Percentiles rank a stretch among this genome's conserved stretches.
phyloP scores from a whole-genome alignment of 2,113 vertebrate species.

The Thryonomys swinderianus region DNA sequence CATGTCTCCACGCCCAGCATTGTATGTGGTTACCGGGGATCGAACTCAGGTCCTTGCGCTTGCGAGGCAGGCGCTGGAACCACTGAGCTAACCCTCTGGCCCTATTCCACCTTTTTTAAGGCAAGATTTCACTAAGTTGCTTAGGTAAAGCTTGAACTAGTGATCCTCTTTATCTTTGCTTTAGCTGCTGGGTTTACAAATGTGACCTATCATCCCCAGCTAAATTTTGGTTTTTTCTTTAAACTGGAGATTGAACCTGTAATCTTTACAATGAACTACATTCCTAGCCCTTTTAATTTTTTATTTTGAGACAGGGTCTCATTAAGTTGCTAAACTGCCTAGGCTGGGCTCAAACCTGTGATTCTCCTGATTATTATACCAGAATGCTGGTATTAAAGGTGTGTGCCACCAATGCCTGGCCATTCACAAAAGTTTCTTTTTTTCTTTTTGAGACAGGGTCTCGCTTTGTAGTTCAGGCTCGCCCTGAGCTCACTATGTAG shows the following conservation, averaged over 20 bases:
- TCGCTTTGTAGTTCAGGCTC: no score
- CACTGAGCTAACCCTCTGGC: no score
- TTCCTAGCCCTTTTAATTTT: not conserved
- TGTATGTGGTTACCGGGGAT: no score
- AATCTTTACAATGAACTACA: not conserved
- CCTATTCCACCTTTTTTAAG: not conserved
- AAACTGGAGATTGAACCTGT: not conserved
- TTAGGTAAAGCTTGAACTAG: not conserved
- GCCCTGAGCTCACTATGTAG: no score
- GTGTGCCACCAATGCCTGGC: not conserved
- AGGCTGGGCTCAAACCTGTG: not conserved
- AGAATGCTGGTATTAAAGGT: not conserved
- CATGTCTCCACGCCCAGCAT: no score
- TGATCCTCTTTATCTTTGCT: not conserved
- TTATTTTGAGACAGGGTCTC: not conserved
- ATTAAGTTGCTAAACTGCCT: not conserved
- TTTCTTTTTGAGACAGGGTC: no score
- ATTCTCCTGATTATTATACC: not conserved
- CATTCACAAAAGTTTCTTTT: no score
- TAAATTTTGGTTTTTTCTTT: not conserved
- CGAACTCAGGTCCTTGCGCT: no score
- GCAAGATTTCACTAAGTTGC: not conserved
- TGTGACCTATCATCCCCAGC: not conserved
- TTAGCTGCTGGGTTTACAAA: not conserved
- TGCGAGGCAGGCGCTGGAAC: no score